Evolutionary conservation across 2,888 invertebrate genomes (phyloP).

Genomic region (Lucinisca nassula): DNA sequence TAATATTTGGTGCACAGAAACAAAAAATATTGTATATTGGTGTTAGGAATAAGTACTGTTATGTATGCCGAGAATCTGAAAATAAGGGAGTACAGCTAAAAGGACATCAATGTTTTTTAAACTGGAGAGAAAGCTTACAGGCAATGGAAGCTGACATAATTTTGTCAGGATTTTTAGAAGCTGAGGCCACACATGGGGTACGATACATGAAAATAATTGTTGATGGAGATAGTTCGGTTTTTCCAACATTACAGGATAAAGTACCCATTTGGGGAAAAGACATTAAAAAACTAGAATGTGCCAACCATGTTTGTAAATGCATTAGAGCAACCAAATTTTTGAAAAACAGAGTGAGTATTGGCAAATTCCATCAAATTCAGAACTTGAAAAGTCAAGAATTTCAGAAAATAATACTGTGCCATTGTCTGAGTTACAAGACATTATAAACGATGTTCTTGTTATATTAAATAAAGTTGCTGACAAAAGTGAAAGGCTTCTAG

Average conservation of each 20-base stretch:
- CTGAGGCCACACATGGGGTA: conserved; percentile 42
- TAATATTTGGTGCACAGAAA: conserved; percentile 61
- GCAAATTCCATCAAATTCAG: conserved; percentile 12
- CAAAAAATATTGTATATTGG: conserved; percentile 69
- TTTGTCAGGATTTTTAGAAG: conserved; percentile 48
- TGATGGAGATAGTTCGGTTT: conserved; percentile 59
- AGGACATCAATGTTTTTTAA: conserved; percentile 29
- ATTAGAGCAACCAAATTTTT: conserved; percentile 22
- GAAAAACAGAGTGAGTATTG: conserved; percentile 23
- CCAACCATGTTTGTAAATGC: conserved; percentile 56
- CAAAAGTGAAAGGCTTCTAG: conserved; percentile 49
- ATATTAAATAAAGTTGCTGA: conserved; percentile 47
- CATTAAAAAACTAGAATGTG: conserved; percentile 47
- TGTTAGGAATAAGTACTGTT: conserved; percentile 48
- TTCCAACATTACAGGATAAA: neutral
- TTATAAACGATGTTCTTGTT: conserved; percentile 4
- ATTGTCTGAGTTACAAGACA: neutral
- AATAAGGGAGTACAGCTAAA: neutral
- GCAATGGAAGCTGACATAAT: conserved; percentile 68
- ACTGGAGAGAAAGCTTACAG: conserved; percentile 49
- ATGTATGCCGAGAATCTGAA: conserved; percentile 6
- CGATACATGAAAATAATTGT: conserved; percentile 33
- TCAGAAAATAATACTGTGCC: neutral
- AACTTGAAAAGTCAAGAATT: neutral
- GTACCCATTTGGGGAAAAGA: conserved; percentile 44